Conservation (phyloP, 2,113 vertebrate species). For the Riparia riparia region DNA sequence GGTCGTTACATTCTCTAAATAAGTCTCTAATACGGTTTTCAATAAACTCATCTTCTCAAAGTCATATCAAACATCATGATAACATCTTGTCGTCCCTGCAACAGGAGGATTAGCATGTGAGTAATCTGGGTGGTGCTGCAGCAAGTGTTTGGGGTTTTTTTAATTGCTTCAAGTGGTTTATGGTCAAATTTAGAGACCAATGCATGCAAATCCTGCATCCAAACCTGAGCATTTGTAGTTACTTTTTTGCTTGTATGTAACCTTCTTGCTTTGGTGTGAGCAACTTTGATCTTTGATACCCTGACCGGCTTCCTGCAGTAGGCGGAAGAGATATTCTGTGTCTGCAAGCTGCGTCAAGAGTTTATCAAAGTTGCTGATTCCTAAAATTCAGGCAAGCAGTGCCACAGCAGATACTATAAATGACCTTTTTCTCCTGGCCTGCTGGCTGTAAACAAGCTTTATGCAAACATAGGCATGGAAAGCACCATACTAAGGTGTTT, state of each 20-base stretch:
- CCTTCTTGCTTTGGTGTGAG: neutral
- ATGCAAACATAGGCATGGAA: neutral
- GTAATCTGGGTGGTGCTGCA: slow-evolving; percentile 11
- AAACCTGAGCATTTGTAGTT: neutral
- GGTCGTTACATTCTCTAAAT: neutral
- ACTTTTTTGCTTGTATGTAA: neutral
- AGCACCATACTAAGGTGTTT: neutral
- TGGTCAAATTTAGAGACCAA: neutral
- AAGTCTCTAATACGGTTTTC: neutral
- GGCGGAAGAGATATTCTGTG: neutral
- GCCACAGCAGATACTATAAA: neutral
- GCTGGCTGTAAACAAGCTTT: neutral
- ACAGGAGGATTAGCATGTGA: neutral
- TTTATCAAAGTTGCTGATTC: slow-evolving; percentile 23
- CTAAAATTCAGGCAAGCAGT: neutral
- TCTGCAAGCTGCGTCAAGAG: neutral
- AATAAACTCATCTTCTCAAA: neutral
- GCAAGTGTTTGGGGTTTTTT: neutral
- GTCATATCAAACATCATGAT: neutral
- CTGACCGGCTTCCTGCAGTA: slow-evolving; percentile 43
- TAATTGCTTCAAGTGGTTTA: neutral
- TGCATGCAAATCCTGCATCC: neutral
- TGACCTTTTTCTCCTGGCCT: neutral
- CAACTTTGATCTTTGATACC: slow-evolving; percentile 44
- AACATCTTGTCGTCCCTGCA: neutral